Evolutionary conservation across 2,113 vertebrate species (phyloP), one percentile per base, ranked within the genome.

Genomic region (Melanocharis versteri): DNA sequence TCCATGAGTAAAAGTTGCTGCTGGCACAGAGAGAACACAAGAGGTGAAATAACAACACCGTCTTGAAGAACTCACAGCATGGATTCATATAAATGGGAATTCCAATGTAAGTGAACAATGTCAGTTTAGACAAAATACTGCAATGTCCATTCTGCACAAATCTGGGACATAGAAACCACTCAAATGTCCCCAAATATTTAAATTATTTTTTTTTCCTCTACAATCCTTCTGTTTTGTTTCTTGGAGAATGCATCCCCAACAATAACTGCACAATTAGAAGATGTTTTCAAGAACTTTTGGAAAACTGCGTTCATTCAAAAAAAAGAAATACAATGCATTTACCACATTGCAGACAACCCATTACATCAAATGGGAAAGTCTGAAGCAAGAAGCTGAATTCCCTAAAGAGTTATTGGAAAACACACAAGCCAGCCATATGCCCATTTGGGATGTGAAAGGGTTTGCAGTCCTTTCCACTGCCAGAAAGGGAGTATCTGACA

Each of bases 351-450:
- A 88, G 93, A 89, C 31, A 86, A 81, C n/a, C 24, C 37, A 94
- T 96, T 95, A 94, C 82, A 90, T 94, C 93, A 95, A 94, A 95
- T 70, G 53, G 82, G 89, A 97, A 98, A 97, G 62, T 91, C 73
- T 95, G 95, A 91, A 92, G 68, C 60, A 90, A 92, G 89, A 94
- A 96, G 64, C 33, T 83, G 70, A 68, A 83, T 76, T 95, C 86
- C 61, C 64, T 69, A 35, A 57, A 94, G 71, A 64, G n/a, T 83
- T 20, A 84, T 65, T 88, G 92, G 86, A 92, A 97, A 97, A 96
- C 50, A 89, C 80, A 87, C 44, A 47, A 89, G 19, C 28, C 72
- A 91, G 68, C 33, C 76, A 78, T 93, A 26, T 51, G 54, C 28
- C 23, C 72, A 57, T 82, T 11, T 91, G 37, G 56, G 64, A 66